A percentile compares a stretch with the other conserved stretches of the same genome.
Conservation (phyloP, 2,797 vertebrate species). For the Macropus fuliginosus region DNA sequence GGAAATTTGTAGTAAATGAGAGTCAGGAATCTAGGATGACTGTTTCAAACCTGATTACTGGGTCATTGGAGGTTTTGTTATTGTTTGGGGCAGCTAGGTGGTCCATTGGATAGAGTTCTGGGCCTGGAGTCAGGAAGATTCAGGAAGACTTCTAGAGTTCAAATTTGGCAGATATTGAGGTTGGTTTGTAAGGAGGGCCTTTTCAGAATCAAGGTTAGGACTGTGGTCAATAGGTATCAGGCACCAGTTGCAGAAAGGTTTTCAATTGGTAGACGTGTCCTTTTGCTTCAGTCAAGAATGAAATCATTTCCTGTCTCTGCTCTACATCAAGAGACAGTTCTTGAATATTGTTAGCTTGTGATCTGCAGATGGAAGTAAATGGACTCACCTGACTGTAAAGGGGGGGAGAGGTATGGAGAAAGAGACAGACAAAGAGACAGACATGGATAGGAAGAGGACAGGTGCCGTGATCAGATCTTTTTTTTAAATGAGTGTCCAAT, state of each 20-base stretch:
- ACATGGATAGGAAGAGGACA: background rate
- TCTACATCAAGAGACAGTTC: background rate
- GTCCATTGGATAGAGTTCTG: background rate
- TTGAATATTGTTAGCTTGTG: background rate
- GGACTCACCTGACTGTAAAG: background rate
- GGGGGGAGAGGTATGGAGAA: background rate
- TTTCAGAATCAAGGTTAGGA: background rate
- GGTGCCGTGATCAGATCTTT: background rate
- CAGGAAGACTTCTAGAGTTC: background rate
- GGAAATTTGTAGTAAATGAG: background rate
- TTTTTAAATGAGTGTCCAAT: background rate
- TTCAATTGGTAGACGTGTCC: background rate
- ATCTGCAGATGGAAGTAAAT: background rate
- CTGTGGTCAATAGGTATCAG: background rate
- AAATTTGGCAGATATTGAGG: background rate
- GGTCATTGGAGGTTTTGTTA: background rate
- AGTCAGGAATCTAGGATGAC: background rate
- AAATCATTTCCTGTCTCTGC: background rate
- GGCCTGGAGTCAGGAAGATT: background rate
- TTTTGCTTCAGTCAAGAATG: background rate
- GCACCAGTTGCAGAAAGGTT: background rate
- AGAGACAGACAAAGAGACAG: background rate
- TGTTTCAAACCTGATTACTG: background rate
- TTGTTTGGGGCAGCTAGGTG: background rate
- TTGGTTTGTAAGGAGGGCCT: background rate